Percentiles rank a stretch among this genome's conserved stretches.
phyloP scores from a whole-genome alignment of 2,888 invertebrate species.

The Coenonympha arcania region DNA sequence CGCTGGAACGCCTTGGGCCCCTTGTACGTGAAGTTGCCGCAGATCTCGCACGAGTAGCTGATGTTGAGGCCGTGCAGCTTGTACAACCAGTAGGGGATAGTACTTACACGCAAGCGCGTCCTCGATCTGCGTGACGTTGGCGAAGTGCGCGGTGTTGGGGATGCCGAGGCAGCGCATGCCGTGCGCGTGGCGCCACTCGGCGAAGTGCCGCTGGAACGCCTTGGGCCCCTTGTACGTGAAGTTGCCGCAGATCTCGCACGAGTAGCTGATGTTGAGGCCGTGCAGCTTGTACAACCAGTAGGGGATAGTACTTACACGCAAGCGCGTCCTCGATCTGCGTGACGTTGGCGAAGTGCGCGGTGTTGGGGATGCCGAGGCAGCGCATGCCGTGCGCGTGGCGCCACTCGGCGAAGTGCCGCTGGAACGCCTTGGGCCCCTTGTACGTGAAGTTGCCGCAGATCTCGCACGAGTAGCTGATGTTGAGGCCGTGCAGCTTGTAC shows the following conservation, averaged over 20 bases:
- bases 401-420: conserved; percentile 91
- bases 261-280: conserved; percentile 98
- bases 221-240: conserved; percentile 98
- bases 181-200: conserved; percentile 90
- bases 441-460: conserved; percentile 97
- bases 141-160: conserved; percentile 99
- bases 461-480: conserved; percentile 99
- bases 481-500: conserved; percentile 98
- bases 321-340: conserved; percentile 99
- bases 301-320: conserved; percentile 84
- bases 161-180: conserved; percentile 99
- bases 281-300: conserved; percentile 99
- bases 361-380: conserved; percentile 99
- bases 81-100: background rate
- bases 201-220: conserved; percentile 94
- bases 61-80: too few species aligned
- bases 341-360: conserved; percentile 99
- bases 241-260: conserved; percentile 97
- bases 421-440: conserved; percentile 98
- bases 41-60: too few species aligned
- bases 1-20: too few species aligned
- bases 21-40: conserved; percentile 95
- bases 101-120: conserved; percentile 93
- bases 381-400: conserved; percentile 95
- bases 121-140: conserved; percentile 99